Base-by-base conservation (phyloP, 2,113 vertebrate species). In the Plecturocebus donacophilus region DNA sequence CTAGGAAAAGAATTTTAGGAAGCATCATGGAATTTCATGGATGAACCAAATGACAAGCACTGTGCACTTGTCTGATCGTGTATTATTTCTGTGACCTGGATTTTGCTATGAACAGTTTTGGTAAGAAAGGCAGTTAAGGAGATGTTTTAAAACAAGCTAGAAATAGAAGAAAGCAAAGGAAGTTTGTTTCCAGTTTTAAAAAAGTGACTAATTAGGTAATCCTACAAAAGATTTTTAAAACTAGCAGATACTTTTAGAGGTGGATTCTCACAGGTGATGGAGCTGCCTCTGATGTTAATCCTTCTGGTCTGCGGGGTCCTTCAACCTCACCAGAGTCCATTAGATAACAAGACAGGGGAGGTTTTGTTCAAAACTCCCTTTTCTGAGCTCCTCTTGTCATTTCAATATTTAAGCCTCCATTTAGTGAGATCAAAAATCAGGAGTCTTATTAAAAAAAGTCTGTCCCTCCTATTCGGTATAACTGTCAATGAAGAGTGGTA, bases 81-180 rank as follows among this genome's bases (percentile, higher is more conserved):
- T 81, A 32, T 52, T 83, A 79, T 94, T 92, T 49, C 75, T 73
- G 71, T 96, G 93, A 81, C 88, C 45, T 92, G 47, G 90, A 90
- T 96, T 93, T 91, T 95, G 23, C 66, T 86, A 10, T 77, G 86
- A 75, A 86, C 87, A 82, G 56, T 85, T 93, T 88, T 79, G 19
- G 17, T 77, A 68, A 83, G 56, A 61, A 96, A 88, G 91, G 47
- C 42, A 47, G 27, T 95, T 75, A 77, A 64, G n/a, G 54, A 86
- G 27, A 11, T 79, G 4, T 91, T 98, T 98, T 73, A 75, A 91
- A 79, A 95, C 38, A 64, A 89, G 49, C 61, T 94, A 76, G 61
- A 94, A 93, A 71, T 25, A 94, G 64, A 94, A 91, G 54, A 79
- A 95, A 88, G 32, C 73, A 52, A 94, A 93, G 58, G 40, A 77